phyloP scores from a whole-genome alignment of 2,113 vertebrate species.

The Tragulus kanchil region DNA sequence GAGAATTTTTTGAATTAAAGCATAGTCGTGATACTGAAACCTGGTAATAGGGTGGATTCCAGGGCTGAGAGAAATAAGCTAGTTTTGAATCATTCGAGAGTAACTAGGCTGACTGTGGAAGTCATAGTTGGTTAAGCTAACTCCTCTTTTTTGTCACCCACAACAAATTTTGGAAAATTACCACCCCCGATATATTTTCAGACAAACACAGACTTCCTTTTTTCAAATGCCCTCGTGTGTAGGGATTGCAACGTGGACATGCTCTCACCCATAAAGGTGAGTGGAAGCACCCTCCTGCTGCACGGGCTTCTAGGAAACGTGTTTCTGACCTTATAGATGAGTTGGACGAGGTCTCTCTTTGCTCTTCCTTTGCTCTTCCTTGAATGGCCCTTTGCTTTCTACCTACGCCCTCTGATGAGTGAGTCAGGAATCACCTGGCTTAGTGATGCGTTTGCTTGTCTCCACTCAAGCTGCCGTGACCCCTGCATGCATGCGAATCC shows the following conservation, averaged over 20 bases:
- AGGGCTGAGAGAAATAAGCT: not conserved
- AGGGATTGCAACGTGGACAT: not conserved
- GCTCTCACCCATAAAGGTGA: not conserved
- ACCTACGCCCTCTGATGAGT: fast-evolving
- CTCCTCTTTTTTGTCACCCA: not conserved
- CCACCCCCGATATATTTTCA: not conserved
- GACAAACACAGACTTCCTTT: not conserved
- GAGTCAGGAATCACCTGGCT: not conserved
- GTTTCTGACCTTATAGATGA: not conserved
- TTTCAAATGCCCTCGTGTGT: not conserved
- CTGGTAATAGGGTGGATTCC: not conserved
- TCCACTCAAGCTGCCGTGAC: not conserved
- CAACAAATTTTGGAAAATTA: not conserved
- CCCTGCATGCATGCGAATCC: not conserved
- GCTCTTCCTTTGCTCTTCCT: not conserved
- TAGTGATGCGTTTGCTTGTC: not conserved
- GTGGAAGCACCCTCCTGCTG: not conserved
- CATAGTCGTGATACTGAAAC: not conserved
- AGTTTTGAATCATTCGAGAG: not conserved
- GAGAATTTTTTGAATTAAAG: not conserved
- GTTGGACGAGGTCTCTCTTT: not conserved
- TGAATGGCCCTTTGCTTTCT: not conserved
- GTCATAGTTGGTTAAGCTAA: not conserved
- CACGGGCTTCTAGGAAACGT: not conserved
- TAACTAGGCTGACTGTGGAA: not conserved